Base-by-base conservation (phyloP, 2,888 invertebrate species). In the Tipula lateralis region DNA sequence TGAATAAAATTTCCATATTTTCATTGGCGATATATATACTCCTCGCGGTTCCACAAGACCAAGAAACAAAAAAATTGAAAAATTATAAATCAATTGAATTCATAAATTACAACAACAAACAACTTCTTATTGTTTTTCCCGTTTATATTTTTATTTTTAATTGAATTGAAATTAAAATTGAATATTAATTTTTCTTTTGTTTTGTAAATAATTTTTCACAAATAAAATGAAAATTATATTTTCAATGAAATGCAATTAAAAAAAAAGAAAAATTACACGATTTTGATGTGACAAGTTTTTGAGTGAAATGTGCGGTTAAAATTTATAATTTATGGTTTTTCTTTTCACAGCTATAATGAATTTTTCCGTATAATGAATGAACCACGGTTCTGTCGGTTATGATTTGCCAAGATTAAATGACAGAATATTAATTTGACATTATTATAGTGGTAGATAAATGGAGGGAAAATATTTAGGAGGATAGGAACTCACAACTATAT, bases 121-220 rank as follows among this genome's bases (percentile, higher is more conserved):
- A 81, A 19, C 7, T 82, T 30, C 32, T 82, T 82, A 30, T 82
- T 82, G 30, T 82, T 29, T 80, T 82, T 24, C 66, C 24, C 66
- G 66, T 66, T 66, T 66, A 44, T 82, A 80, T 24, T n/a, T n/a
- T n/a, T n/a, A n/a, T 82, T 30, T 82, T n/a, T 30, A 82, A 82
- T 82, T 82, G 29, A 82, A 82, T 82, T 30, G 16, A 82, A 82
- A 82, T 82, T 82, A 82, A 82, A 82, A 82, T 82, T 82, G 66
- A 66, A 66, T 66, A 66, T 66, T 66, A 66, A 66, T 66, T 66
- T 24, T 66, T 66, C 66, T 66, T 66, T 66, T 66, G 66, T 66
- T 66, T 66, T 66, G 66, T n/a, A 50, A 13, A 39, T 39, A 39
- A 39, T 39, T 39, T 39, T 39, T 39, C 13, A n/a, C n/a, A n/a